A percentile compares a stretch with the other conserved stretches of the same genome.
phyloP scores from a whole-genome alignment of 2,888 invertebrate genomes.

The Philonicus albiceps region DNA sequence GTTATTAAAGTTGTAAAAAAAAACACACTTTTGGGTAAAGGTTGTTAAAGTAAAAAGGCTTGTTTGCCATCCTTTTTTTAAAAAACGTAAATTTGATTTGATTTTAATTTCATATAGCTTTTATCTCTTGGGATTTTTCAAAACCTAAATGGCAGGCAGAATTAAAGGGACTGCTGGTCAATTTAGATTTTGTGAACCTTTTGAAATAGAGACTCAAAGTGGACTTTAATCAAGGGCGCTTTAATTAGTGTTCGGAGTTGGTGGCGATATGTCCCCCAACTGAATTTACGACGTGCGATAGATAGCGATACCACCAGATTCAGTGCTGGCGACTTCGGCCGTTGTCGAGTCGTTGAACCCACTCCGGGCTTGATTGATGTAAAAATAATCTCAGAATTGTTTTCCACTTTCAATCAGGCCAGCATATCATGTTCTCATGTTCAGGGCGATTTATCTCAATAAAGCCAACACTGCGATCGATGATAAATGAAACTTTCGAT shows the following conservation, averaged over 20 bases:
- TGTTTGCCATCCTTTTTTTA: background rate
- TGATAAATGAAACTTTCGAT: background rate
- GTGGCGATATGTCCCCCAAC: background rate
- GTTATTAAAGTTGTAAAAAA: background rate
- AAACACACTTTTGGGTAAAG: background rate
- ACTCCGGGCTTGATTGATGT: background rate
- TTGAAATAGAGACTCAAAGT: background rate
- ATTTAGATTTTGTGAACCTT: background rate
- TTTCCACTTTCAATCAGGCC: background rate
- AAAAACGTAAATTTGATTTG: background rate
- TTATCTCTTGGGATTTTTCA: background rate
- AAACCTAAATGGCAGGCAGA: background rate
- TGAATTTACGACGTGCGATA: background rate
- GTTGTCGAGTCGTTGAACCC: background rate
- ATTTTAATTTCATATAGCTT: background rate
- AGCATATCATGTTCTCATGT: background rate
- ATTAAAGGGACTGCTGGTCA: background rate
- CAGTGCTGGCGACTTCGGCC: background rate
- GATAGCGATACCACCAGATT: background rate
- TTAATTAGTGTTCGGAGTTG: background rate
- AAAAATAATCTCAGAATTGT: background rate
- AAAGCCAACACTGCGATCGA: background rate
- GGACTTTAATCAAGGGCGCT: background rate
- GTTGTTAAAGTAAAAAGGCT: background rate
- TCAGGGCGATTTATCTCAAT: background rate